Percentiles rank a stretch among this genome's conserved stretches.
phyloP scores from a whole-genome alignment of 2,113 vertebrate genomes.

The Danionella cerebrum region DNA sequence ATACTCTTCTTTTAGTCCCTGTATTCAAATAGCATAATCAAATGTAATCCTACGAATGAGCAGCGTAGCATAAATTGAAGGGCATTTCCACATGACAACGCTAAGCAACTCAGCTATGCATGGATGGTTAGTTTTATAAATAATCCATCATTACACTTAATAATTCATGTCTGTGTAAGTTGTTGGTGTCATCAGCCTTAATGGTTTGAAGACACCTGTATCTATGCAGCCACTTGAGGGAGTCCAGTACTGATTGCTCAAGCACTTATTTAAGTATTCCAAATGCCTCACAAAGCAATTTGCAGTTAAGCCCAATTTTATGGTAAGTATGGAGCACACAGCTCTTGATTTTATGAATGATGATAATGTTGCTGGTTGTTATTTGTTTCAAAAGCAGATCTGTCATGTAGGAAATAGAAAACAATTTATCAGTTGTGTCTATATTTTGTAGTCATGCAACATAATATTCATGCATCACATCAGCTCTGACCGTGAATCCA shows the following conservation, averaged over 20 bases:
- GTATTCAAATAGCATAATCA: not conserved
- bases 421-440: no score
- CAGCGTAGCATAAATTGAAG: not conserved
- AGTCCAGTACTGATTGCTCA: not conserved
- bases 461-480: no score
- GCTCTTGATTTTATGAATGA: not conserved
- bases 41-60: not conserved
- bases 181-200: conserved; percentile 9
- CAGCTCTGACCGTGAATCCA: no score
- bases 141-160: conserved; percentile 6
- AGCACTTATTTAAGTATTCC: conserved; percentile 6
- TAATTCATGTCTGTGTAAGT: conserved; percentile 2
- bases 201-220: conserved; percentile 20
- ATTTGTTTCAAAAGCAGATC: no score
- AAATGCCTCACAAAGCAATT: conserved; percentile 9
- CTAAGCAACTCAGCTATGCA: not conserved
- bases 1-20: not conserved
- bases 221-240: not conserved
- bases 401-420: no score
- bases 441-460: no score
- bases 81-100: not conserved
- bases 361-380: not conserved
- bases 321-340: not conserved
- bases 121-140: not conserved
- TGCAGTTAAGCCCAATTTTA: not conserved